Percentiles rank a stretch among this genome's conserved stretches.
phyloP scores from a whole-genome alignment of 2,113 vertebrate genomes.

The Vidua macroura region DNA sequence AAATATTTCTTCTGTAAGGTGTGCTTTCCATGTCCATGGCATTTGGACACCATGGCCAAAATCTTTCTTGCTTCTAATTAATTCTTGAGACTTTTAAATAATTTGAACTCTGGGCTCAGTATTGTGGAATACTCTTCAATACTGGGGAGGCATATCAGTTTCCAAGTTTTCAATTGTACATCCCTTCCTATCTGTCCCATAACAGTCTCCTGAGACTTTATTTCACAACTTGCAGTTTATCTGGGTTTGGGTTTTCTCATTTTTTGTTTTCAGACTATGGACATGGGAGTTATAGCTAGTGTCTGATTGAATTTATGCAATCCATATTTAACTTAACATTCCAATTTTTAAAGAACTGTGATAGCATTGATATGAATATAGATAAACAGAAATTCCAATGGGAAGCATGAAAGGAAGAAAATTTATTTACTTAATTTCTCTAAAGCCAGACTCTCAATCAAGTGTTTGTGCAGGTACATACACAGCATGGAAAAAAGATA shows the following conservation, averaged over 20 bases:
- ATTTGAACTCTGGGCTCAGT: background rate
- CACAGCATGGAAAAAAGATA: background rate
- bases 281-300: background rate
- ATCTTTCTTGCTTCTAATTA: background rate
- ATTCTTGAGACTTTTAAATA: background rate
- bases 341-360: background rate
- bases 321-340: background rate
- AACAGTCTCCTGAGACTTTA: background rate
- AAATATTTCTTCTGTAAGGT: background rate
- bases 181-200: background rate
- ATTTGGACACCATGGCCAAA: background rate
- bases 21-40: background rate
- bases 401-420: background rate
- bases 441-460: background rate
- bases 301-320: background rate
- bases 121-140: background rate
- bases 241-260: background rate
- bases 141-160: fast-evolving
- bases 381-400: background rate
- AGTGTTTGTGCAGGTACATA: background rate
- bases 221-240: background rate
- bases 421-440: background rate
- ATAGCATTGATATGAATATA: background rate
- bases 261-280: background rate
- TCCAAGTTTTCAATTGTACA: background rate